A percentile compares a stretch with the other conserved stretches of the same genome.
Evolutionary conservation across 2,113 vertebrate species (phyloP).

Genomic region (Petrocephalus microphthalmus): DNA sequence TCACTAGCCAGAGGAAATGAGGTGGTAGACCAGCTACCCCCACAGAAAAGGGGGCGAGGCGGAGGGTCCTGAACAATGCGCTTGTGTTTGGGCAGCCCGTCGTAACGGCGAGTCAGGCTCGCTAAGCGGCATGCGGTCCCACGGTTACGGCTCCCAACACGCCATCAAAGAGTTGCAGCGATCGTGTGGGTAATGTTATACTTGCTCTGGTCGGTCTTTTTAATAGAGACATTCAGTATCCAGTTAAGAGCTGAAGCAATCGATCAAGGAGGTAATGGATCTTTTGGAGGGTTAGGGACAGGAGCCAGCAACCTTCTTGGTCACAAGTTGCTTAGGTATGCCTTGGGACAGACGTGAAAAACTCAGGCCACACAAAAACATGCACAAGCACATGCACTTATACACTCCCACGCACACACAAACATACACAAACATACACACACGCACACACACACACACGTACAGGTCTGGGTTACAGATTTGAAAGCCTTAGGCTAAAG

Average conservation of each 20-base stretch:
- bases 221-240: background rate
- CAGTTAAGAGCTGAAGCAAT: background rate
- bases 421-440: conserved; percentile 8
- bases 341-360: conserved; percentile 70
- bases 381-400: background rate
- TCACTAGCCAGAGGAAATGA: background rate
- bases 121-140: background rate
- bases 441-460: conserved; percentile 8
- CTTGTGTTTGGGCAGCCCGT: background rate
- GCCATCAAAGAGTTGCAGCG: background rate
- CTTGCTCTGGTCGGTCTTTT: background rate
- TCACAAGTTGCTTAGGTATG: conserved; percentile 43
- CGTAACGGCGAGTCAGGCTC: background rate
- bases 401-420: conserved; percentile 3
- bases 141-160: background rate
- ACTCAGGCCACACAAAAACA: background rate
- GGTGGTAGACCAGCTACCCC: background rate
- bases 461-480: background rate
- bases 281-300: background rate
- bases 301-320: background rate
- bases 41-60: background rate
- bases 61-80: background rate
- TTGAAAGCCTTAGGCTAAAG: background rate
- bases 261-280: background rate
- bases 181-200: background rate